A percentile compares a stretch with the other conserved stretches of the same genome.
These are phyloP conservation scores for Cephalopterus ornatus DNA, from an alignment of 2,113 vertebrate species.

Conservation along the genomic window DNA sequence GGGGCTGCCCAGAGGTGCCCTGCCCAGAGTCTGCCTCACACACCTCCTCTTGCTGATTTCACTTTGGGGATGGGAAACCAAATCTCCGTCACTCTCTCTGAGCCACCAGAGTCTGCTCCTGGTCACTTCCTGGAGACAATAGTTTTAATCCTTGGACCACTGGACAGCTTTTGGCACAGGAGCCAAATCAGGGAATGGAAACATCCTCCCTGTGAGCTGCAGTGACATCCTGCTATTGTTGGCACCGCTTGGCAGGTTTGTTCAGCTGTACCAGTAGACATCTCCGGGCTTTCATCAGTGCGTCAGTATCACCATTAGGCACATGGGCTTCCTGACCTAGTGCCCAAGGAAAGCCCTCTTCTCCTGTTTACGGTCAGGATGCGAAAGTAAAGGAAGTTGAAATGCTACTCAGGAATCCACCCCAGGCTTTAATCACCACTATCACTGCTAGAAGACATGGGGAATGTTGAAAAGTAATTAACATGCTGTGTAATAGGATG, in stretches of 20 bases:
- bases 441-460: neutral
- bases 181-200: conserved; percentile 43
- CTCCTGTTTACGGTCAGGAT: conserved; percentile 57
- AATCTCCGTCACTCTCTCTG: neutral
- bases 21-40: neutral
- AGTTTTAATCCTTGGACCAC: conserved; percentile 26
- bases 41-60: neutral
- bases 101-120: neutral
- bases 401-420: conserved; percentile 36
- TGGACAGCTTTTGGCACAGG: neutral
- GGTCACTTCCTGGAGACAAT: conserved; percentile 38
- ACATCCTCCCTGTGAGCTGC: conserved; percentile 36
- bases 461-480: conserved; percentile 51
- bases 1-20: neutral
- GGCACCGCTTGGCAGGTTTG: conserved; percentile 59
- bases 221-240: conserved; percentile 70
- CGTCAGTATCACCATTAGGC: neutral
- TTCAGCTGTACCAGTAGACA: conserved; percentile 55
- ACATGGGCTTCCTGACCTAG: conserved; percentile 45
- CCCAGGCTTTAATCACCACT: conserved; percentile 51
- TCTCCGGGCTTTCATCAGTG: conserved; percentile 45
- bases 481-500: conserved; percentile 36
- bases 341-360: conserved; percentile 57
- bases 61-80: neutral
- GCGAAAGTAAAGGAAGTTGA: conserved; percentile 48